These are phyloP conservation scores for Odontomyia ornata DNA, from an alignment of 2,888 invertebrate species.

Conservation along the genomic window DNA sequence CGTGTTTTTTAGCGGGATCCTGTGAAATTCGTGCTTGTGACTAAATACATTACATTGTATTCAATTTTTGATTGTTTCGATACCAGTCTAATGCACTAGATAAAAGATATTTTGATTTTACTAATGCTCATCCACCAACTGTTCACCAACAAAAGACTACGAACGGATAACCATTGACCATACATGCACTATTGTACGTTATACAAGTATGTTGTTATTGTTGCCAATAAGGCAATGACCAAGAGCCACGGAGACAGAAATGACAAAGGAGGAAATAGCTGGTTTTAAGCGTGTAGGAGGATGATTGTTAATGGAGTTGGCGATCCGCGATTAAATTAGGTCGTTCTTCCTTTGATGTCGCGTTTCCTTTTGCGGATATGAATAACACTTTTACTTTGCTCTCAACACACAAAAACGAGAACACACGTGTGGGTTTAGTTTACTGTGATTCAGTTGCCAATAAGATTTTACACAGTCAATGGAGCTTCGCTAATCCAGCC, in stretches of 20 bases:
- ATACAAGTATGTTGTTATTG: background rate
- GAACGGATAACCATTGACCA: too few relatives aligned
- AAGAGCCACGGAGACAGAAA: background rate
- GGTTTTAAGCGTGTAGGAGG: constrained; percentile 3
- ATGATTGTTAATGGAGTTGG: background rate
- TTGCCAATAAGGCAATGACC: background rate
- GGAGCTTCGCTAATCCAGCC: too few relatives aligned
- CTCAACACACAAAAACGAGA: background rate
- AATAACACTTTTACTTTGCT: constrained; percentile 15
- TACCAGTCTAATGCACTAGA: too few relatives aligned
- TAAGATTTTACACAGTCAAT: too few relatives aligned
- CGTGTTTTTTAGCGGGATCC: too few relatives aligned
- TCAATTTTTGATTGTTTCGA: too few relatives aligned
- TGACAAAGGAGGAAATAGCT: background rate
- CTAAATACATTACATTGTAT: too few relatives aligned
- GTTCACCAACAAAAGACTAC: too few relatives aligned
- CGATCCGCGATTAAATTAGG: constrained; percentile 18
- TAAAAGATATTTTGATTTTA: too few relatives aligned
- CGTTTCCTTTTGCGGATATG: constrained; percentile 4
- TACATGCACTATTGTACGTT: background rate
- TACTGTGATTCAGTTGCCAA: too few relatives aligned
- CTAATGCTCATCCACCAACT: too few relatives aligned
- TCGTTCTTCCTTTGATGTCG: background rate
- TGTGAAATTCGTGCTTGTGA: too few relatives aligned
- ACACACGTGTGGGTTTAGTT: background rate